Conservation (phyloP, 35 echinoderm and acorn worm genomes). For the Ophiothrix spiculata region DNA sequence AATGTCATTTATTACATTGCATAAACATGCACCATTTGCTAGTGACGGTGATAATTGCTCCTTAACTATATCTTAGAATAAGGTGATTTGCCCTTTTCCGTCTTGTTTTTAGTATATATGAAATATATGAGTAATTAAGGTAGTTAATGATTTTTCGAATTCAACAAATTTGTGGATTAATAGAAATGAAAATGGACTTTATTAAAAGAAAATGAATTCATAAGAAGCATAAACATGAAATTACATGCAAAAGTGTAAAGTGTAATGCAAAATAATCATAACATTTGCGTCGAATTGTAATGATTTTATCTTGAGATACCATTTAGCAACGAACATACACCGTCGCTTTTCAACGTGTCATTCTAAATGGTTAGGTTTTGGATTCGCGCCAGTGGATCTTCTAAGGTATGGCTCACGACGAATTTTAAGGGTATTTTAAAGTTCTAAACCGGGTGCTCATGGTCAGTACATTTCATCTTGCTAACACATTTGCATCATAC, state of each 20-base stretch:
- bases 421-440: not conserved
- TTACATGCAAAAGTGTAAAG: too few relatives aligned
- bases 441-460: not conserved
- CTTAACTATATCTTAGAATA: not conserved
- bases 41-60: not conserved
- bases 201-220: not conserved
- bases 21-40: not conserved
- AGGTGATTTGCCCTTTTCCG: not conserved
- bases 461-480: not conserved
- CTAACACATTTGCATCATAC: slow-evolving; percentile 1
- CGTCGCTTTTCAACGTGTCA: not conserved
- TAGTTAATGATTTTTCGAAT: not conserved
- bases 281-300: not conserved
- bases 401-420: not conserved
- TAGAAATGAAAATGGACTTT: not conserved
- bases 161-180: not conserved
- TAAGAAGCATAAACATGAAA: too few relatives aligned
- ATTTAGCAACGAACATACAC: not conserved
- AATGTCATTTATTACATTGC: not conserved
- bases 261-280: not conserved
- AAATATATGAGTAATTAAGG: too few relatives aligned
- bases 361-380: not conserved
- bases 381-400: not conserved
- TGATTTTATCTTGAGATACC: not conserved
- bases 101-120: too few relatives aligned